phyloP scores from a whole-genome alignment of 92 coral and sea anemone species.

The Anthopleura xanthogrammica region DNA sequence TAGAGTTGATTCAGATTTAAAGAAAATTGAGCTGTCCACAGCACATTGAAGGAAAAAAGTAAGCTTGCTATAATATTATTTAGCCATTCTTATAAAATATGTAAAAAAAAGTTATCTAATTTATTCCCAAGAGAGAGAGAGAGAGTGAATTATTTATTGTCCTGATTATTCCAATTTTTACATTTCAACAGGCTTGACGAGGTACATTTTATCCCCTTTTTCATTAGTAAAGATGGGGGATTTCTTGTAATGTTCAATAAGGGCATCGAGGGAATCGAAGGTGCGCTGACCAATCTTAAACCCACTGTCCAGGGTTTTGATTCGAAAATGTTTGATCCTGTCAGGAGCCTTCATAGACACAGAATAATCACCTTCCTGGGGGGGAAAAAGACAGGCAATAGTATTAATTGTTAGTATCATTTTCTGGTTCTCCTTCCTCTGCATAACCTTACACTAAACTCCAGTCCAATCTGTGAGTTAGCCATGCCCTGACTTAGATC shows the following conservation, averaged over 20 bases:
- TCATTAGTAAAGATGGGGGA: constrained; percentile 86
- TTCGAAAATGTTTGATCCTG: constrained; percentile 94
- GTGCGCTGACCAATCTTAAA: constrained; percentile 89
- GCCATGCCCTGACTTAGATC: too few species aligned
- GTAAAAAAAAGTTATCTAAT: not conserved
- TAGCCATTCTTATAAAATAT: not conserved
- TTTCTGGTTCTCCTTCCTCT: too few species aligned
- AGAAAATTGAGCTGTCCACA: not conserved
- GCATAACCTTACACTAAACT: too few species aligned
- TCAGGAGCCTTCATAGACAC: constrained; percentile 99
- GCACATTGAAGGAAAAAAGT: not conserved
- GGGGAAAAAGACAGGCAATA: constrained; percentile 7
- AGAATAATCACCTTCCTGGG: constrained; percentile 90
- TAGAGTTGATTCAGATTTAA: too few species aligned
- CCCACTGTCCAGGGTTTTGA: constrained; percentile 52
- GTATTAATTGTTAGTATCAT: not conserved
- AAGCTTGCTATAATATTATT: not conserved
- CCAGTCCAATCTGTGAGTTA: too few species aligned
- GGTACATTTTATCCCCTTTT: constrained; percentile 84
- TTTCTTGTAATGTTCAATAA: constrained; percentile 93
- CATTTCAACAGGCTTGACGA: constrained; percentile 69
- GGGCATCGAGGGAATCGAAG: constrained; percentile 64
- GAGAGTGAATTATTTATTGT: not conserved
- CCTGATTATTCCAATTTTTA: constrained; percentile 4
- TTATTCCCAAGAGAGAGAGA: not conserved